Percentiles rank a stretch among this genome's conserved stretches.
These are phyloP conservation scores for Andrena camellia DNA, from an alignment of 2,888 invertebrate genomes.

Conservation along the genomic window DNA sequence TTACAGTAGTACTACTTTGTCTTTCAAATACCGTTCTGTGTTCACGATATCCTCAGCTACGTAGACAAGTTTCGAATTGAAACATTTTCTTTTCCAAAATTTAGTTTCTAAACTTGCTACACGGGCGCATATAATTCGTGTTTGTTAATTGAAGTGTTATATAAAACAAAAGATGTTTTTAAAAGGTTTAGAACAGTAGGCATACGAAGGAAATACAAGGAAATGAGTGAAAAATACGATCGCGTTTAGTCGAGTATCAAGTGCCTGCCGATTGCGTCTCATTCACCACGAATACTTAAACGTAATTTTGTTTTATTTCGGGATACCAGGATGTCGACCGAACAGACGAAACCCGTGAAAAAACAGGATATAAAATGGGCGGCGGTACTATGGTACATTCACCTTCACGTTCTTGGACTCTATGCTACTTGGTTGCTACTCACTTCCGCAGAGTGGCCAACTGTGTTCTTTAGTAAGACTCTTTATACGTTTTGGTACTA, in stretches of 20 bases:
- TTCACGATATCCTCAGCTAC: too few species aligned
- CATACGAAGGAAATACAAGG: background rate
- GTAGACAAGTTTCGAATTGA: too few species aligned
- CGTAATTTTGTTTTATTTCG: background rate
- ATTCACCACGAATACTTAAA: too few species aligned
- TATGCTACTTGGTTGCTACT: constrained; percentile 89
- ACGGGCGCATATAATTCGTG: too few species aligned
- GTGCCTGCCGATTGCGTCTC: background rate
- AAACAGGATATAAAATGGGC: constrained; percentile 91
- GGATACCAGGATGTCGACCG: constrained; percentile 13
- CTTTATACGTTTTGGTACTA: constrained; percentile 60
- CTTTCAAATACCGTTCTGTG: too few species aligned
- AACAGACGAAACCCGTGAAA: constrained; percentile 11
- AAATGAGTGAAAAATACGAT: background rate
- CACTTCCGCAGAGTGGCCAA: constrained; percentile 88
- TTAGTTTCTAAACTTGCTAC: too few species aligned
- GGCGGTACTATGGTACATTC: constrained; percentile 90
- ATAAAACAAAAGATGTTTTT: too few species aligned
- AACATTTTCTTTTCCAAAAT: too few species aligned
- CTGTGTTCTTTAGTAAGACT: constrained; percentile 87
- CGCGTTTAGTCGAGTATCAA: background rate
- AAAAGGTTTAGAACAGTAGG: too few species aligned
- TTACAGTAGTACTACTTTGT: background rate
- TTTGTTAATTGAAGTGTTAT: too few species aligned
- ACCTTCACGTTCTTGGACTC: constrained; percentile 89